Conservation (phyloP, 2,113 vertebrate genomes). For the pig (Sus scrofa) region DNA sequence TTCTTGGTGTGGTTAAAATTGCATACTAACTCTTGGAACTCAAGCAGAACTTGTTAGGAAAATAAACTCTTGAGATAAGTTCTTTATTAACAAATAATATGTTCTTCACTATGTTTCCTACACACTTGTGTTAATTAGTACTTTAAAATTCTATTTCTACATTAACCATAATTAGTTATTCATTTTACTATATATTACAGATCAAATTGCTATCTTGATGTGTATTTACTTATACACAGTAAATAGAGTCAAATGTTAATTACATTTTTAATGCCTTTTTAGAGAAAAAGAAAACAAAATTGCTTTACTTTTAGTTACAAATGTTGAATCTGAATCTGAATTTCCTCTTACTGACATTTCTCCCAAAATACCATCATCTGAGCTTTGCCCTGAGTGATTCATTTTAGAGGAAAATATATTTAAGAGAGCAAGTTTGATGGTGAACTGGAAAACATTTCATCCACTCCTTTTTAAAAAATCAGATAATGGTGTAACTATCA, state of each 20-base stretch:
- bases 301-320: not conserved
- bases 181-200: not conserved
- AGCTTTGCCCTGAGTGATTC: not conserved
- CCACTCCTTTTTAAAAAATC: not conserved
- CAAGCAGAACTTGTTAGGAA: not conserved
- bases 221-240: slow-evolving; percentile 31
- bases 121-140: not conserved
- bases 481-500: not conserved
- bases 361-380: not conserved
- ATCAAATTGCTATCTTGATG: not conserved
- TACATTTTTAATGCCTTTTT: not conserved
- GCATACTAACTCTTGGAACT: not conserved
- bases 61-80: not conserved
- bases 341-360: not conserved
- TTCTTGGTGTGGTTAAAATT: not conserved
- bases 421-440: slow-evolving; percentile 27
- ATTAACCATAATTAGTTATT: not conserved
- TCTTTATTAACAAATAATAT: not conserved
- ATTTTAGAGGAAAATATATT: not conserved
- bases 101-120: not conserved
- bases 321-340: not conserved
- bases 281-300: not conserved
- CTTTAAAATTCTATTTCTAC: not conserved
- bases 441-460: not conserved
- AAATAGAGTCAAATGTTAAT: not conserved